These are phyloP conservation scores for Odontesthes bonariensis DNA, from an alignment of 2,113 vertebrate genomes.

Conservation along the genomic window DNA sequence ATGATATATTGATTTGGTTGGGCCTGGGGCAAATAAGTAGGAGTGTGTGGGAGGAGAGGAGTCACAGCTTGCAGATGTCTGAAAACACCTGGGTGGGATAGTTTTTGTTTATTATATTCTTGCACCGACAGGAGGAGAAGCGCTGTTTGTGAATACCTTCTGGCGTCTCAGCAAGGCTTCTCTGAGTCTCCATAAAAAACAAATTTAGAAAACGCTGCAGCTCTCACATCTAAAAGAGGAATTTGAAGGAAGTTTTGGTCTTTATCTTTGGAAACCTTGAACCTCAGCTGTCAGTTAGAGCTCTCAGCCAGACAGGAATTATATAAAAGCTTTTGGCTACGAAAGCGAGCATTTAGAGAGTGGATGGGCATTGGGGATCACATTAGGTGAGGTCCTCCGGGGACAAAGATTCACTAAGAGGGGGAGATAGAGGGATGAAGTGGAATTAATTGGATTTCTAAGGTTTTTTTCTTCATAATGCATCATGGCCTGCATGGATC, in stretches of 20 bases:
- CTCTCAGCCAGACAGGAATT: slow-evolving; percentile 23
- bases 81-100: slow-evolving; percentile 67
- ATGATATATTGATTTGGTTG: slow-evolving; percentile 80
- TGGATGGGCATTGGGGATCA: slow-evolving; percentile 59
- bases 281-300: slow-evolving; percentile 31
- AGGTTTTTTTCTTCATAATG: slow-evolving; percentile 48
- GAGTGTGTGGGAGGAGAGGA: slow-evolving; percentile 67
- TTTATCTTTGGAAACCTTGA: slow-evolving; percentile 13
- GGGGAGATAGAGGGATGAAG: slow-evolving; percentile 36
- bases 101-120: slow-evolving; percentile 35
- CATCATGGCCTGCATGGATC: slow-evolving; percentile 41
- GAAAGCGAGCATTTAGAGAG: slow-evolving; percentile 53
- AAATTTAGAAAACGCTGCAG: slow-evolving; percentile 6
- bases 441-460: slow-evolving; percentile 65
- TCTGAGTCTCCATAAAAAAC: slow-evolving; percentile 7
- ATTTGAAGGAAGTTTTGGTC: slow-evolving; percentile 21
- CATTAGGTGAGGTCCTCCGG: slow-evolving; percentile 63
- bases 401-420: slow-evolving; percentile 20
- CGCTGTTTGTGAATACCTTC: slow-evolving; percentile 10
- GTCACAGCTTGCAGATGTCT: slow-evolving; percentile 57
- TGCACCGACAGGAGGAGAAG: slow-evolving; percentile 1
- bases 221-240: neutral
- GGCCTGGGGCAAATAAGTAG: slow-evolving; percentile 64
- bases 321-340: slow-evolving; percentile 51
- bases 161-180: neutral